A percentile compares a stretch with the other conserved stretches of the same genome.
phyloP scores from a whole-genome alignment of 2,888 invertebrate genomes.

The Baronia brevicornis region DNA sequence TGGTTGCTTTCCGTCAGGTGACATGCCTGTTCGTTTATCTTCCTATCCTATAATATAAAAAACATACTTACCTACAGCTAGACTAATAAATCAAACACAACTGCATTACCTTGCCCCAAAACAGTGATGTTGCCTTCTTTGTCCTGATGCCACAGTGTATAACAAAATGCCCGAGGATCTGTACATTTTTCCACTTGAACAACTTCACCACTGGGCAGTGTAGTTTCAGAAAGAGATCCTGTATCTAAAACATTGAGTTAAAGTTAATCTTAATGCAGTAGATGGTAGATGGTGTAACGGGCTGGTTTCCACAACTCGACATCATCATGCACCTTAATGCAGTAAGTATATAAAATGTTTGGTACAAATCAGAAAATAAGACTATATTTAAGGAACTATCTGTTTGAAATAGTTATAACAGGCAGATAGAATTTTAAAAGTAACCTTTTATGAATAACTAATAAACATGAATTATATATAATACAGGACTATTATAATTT shows the following conservation, averaged over 20 bases:
- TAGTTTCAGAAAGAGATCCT: constrained; percentile 42
- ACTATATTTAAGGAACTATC: neutral
- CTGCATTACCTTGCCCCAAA: constrained; percentile 79
- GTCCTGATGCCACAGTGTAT: constrained; percentile 82
- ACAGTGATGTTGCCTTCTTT: constrained; percentile 77
- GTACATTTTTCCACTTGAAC: constrained; percentile 63
- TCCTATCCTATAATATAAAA: neutral
- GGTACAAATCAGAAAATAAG: neutral
- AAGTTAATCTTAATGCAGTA: too few species aligned
- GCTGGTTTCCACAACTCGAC: too few species aligned
- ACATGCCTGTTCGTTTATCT: too few species aligned
- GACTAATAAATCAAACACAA: constrained; percentile 9
- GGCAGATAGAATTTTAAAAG: too few species aligned
- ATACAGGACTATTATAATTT: too few species aligned
- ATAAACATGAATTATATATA: too few species aligned
- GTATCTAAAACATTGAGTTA: constrained; percentile 28
- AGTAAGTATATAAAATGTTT: too few species aligned
- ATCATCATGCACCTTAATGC: too few species aligned
- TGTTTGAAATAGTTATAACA: too few species aligned
- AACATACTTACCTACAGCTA: neutral
- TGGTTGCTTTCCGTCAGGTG: too few species aligned
- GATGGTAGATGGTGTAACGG: too few species aligned
- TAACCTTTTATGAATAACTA: too few species aligned
- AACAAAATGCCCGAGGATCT: constrained; percentile 81
- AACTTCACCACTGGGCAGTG: constrained; percentile 46